Evolutionary conservation across 92 coral and sea anemone genomes (phyloP).

Genomic region (Umimayanthus kanabou): DNA sequence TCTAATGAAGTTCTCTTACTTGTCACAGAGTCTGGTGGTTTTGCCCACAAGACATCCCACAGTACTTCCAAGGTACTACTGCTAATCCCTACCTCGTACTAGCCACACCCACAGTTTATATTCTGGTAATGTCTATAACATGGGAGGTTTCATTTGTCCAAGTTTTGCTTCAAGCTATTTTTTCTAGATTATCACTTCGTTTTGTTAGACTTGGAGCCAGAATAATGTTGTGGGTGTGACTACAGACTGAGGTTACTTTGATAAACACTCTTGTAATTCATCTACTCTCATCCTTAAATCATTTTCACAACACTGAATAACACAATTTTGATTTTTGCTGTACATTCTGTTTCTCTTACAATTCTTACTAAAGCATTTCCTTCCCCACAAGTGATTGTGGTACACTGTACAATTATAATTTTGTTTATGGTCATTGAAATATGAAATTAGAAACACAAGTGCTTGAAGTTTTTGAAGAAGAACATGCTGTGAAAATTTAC

Average conservation of each 20-base stretch:
- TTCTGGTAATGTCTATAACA: not conserved
- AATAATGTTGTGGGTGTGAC: slow-evolving; percentile 15
- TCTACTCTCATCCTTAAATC: not conserved
- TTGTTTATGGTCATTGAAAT: no score
- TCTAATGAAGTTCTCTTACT: slow-evolving; percentile 94
- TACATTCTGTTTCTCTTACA: no score
- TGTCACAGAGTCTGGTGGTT: slow-evolving; percentile 92
- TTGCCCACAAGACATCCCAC: slow-evolving; percentile 86
- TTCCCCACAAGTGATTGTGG: no score
- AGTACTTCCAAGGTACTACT: slow-evolving; percentile 83
- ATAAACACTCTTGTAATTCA: not conserved
- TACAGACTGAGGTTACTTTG: not conserved
- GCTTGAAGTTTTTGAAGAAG: no score
- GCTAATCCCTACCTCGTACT: not conserved
- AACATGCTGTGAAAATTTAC: no score
- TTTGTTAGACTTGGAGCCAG: not conserved
- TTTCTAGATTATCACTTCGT: not conserved
- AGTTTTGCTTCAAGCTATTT: not conserved
- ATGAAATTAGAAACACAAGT: no score
- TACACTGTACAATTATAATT: no score
- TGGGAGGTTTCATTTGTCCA: not conserved
- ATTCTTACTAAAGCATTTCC: not conserved
- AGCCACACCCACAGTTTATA: slow-evolving; percentile 1
- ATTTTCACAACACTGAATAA: not conserved
- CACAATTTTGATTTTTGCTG: no score